These are phyloP conservation scores for Stenodema calcarata DNA, from an alignment of 2,888 invertebrate species.

Conservation along the genomic window DNA sequence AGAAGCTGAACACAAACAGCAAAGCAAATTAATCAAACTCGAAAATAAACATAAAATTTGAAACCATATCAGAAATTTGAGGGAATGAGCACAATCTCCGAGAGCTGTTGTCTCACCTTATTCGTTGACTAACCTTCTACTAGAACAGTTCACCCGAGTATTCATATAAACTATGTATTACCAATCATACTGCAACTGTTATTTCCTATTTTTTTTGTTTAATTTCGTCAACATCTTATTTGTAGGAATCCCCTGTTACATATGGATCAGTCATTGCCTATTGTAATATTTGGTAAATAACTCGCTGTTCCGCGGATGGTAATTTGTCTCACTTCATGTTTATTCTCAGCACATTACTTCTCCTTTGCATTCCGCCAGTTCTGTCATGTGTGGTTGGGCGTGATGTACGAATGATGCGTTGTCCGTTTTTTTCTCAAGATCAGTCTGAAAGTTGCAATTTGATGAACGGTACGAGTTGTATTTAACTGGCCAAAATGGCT, in stretches of 20 bases:
- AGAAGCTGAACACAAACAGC: too few species aligned
- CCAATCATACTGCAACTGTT: neutral
- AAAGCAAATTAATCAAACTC: too few species aligned
- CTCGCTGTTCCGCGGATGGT: neutral
- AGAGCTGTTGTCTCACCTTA: too few species aligned
- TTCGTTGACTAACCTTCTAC: too few species aligned
- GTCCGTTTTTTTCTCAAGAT: neutral
- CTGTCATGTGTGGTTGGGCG: neutral
- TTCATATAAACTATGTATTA: neutral
- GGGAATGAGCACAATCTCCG: too few species aligned
- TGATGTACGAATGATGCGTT: neutral
- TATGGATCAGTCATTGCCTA: slow-evolving; percentile 16
- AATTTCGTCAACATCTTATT: neutral
- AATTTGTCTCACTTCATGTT: slow-evolving; percentile 31
- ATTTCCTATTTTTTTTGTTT: neutral
- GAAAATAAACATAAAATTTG: too few species aligned
- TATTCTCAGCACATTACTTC: slow-evolving; percentile 35
- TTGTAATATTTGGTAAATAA: slow-evolving; percentile 1
- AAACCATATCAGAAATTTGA: too few species aligned
- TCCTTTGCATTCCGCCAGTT: slow-evolving; percentile 18
- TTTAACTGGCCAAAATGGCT: neutral
- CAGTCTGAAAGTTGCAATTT: neutral
- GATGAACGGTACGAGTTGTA: neutral
- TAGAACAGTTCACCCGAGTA: neutral
- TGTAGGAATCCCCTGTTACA: neutral